phyloP scores from a whole-genome alignment of 2,888 invertebrate species.

The Epirrhoe alternata region DNA sequence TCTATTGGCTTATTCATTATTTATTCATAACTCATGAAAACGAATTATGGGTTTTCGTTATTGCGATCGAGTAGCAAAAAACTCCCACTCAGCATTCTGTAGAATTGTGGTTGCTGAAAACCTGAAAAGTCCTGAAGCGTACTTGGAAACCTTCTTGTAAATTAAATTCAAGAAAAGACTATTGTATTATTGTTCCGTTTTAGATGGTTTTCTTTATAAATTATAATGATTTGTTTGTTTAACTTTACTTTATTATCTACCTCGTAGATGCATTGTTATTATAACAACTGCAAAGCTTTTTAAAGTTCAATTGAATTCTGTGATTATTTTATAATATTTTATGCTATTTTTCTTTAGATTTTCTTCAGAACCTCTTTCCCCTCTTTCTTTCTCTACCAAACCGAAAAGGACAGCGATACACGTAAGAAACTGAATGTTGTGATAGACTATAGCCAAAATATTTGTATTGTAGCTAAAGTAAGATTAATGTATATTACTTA shows the following conservation, averaged over 20 bases:
- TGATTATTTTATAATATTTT: too few relatives aligned
- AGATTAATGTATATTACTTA: conserved; percentile 64
- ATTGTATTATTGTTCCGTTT: not conserved
- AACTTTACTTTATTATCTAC: not conserved
- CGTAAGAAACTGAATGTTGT: conserved; percentile 80
- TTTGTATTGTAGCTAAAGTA: conserved; percentile 64
- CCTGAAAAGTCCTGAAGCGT: not conserved
- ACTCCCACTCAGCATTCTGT: not conserved
- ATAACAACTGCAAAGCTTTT: too few relatives aligned
- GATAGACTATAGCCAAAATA: conserved; percentile 72
- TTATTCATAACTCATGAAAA: too few relatives aligned
- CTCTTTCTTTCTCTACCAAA: conserved; percentile 29
- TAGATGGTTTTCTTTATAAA: not conserved
- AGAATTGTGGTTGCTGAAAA: not conserved
- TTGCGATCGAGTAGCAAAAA: not conserved
- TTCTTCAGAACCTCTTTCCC: conserved; percentile 23
- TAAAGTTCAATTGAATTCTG: too few relatives aligned
- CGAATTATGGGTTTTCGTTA: too few relatives aligned
- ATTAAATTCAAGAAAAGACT: not conserved
- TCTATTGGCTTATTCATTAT: too few relatives aligned
- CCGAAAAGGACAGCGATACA: conserved; percentile 37
- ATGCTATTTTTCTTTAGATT: not conserved
- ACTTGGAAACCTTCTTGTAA: not conserved
- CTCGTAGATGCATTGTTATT: not conserved
- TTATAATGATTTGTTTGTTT: not conserved